These are phyloP conservation scores for Zeuzera pyrina DNA, from an alignment of 2,888 invertebrate species.

Conservation along the genomic window DNA sequence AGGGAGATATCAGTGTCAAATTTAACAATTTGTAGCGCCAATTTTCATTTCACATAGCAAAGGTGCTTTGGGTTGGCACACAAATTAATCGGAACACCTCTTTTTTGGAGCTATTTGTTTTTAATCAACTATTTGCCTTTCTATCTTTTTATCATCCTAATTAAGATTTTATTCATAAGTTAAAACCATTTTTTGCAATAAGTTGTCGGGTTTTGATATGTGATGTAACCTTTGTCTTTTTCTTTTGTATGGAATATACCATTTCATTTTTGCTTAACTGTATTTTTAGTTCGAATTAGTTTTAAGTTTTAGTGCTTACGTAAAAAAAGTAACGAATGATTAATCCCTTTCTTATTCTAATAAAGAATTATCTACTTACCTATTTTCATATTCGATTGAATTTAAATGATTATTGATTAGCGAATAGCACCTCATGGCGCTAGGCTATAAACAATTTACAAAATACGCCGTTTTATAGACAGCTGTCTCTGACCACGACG, in stretches of 20 bases:
- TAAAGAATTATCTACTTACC: no score
- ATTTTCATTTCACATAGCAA: constrained; percentile 40
- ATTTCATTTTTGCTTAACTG: neutral
- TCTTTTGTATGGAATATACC: neutral
- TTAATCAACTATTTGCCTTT: constrained; percentile 46
- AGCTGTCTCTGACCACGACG: constrained; percentile 67
- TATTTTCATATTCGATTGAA: neutral
- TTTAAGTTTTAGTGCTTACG: no score
- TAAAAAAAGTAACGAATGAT: neutral
- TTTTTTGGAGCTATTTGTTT: constrained; percentile 63
- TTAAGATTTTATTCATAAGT: constrained; percentile 70
- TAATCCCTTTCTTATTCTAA: no score
- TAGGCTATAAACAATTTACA: constrained; percentile 47
- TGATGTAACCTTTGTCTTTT: neutral
- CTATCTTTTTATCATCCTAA: constrained; percentile 42
- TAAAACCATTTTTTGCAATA: constrained; percentile 28
- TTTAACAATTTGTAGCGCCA: constrained; percentile 54
- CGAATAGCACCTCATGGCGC: constrained; percentile 26
- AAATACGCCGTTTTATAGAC: constrained; percentile 48
- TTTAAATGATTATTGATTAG: neutral
- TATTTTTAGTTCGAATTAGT: neutral
- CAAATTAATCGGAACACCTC: constrained; percentile 66
- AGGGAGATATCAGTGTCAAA: constrained; percentile 40
- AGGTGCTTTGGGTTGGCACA: constrained; percentile 39
- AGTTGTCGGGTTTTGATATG: neutral